These are phyloP conservation scores for Tiaroga cobitis DNA, from an alignment of 2,797 vertebrate genomes.

Conservation along the genomic window DNA sequence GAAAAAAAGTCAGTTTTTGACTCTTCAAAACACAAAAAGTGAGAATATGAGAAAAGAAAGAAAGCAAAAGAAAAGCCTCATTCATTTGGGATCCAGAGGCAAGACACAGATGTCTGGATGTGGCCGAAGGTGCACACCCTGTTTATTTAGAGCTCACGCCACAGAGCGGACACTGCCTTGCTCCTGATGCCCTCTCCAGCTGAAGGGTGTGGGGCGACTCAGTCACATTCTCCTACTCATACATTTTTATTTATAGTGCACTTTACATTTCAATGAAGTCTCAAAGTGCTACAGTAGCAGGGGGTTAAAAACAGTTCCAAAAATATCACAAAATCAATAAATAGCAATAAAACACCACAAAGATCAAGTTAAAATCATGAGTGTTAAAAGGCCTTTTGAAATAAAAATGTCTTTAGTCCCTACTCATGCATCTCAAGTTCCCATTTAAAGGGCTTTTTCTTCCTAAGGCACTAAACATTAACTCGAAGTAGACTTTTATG, in stretches of 20 bases:
- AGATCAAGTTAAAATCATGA: too few relatives aligned
- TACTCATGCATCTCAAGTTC: neutral
- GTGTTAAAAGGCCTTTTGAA: too few relatives aligned
- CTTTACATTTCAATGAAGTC: too few relatives aligned
- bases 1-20: neutral
- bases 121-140: slow-evolving; percentile 59
- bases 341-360: too few relatives aligned
- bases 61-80: slow-evolving; percentile 67
- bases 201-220: slow-evolving; percentile 18
- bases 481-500: neutral
- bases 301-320: too few relatives aligned
- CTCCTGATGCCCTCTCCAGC: slow-evolving; percentile 24
- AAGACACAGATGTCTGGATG: slow-evolving; percentile 74
- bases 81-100: slow-evolving; percentile 66
- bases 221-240: slow-evolving; percentile 9
- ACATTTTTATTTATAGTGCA: too few relatives aligned
- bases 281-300: too few relatives aligned
- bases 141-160: slow-evolving; percentile 65
- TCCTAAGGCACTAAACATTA: slow-evolving; percentile 7
- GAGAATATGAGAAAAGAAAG: neutral
- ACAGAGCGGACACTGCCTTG: slow-evolving; percentile 48
- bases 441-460: neutral
- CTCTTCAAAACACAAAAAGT: slow-evolving; percentile 9
- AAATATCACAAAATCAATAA: too few relatives aligned
- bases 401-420: too few relatives aligned